A percentile compares a stretch with the other conserved stretches of the same genome.
These are phyloP conservation scores for Vulpes lagopus DNA, from an alignment of 2,113 vertebrate species.

Conservation along the genomic window DNA sequence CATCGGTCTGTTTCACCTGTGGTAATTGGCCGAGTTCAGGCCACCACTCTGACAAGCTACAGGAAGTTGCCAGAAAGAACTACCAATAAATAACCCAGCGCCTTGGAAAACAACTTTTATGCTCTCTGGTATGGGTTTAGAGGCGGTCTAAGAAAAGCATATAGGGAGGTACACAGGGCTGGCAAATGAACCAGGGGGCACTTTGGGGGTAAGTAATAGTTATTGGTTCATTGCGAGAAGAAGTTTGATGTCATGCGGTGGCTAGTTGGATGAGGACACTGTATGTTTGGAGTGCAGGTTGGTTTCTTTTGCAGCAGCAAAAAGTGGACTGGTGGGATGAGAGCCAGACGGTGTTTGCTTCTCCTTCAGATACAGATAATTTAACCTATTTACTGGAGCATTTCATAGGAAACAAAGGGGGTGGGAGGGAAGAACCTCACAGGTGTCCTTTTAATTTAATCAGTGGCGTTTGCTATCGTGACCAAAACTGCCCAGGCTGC, in stretches of 20 bases:
- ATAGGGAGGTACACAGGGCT: background rate
- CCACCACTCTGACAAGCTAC: background rate
- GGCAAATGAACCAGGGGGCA: background rate
- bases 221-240: conserved; percentile 48
- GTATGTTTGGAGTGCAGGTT: background rate
- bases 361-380: conserved; percentile 59
- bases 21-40: conserved; percentile 68
- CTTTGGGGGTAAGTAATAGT: conserved; percentile 19
- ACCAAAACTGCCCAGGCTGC: conserved; percentile 62
- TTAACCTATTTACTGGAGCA: conserved; percentile 65
- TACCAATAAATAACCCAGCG: conserved; percentile 54
- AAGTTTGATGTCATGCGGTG: background rate
- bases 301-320: conserved; percentile 38
- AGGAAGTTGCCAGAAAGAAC: conserved; percentile 56
- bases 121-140: conserved; percentile 45
- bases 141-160: background rate
- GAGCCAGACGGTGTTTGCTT: background rate
- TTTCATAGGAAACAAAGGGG: conserved; percentile 63
- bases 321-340: too few species aligned
- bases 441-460: conserved; percentile 73
- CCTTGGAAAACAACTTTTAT: conserved; percentile 45
- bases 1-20: conserved; percentile 65
- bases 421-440: background rate
- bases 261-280: conserved; percentile 56
- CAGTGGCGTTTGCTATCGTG: conserved; percentile 34